A percentile compares a stretch with the other conserved stretches of the same genome.
These are phyloP conservation scores for Orycteropus afer DNA, from an alignment of 2,113 vertebrate genomes.

Conservation along the genomic window DNA sequence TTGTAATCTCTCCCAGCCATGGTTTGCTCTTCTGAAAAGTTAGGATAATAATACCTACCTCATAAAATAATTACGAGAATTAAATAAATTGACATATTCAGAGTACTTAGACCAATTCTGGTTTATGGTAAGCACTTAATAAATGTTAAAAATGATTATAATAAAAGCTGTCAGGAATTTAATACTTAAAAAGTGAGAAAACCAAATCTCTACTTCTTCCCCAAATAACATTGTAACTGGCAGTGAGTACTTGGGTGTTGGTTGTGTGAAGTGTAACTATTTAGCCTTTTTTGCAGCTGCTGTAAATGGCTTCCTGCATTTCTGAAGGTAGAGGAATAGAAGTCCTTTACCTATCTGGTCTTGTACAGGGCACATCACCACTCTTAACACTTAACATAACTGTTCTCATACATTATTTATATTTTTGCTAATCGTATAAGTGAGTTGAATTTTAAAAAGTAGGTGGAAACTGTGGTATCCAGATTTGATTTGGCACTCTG, in stretches of 20 bases:
- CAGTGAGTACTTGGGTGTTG: not conserved
- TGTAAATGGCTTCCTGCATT: not conserved
- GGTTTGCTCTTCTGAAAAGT: not conserved
- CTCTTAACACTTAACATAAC: not conserved
- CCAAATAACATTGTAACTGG: not conserved
- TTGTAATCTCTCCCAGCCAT: not conserved
- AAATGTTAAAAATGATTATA: not conserved
- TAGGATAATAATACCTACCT: not conserved
- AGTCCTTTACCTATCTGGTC: not conserved
- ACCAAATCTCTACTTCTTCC: not conserved
- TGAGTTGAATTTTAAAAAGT: not conserved
- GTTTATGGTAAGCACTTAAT: not conserved
- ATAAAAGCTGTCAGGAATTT: constrained; percentile 9
- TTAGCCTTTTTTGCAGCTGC: not conserved
- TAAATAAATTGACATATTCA: not conserved
- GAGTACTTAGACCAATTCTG: not conserved
- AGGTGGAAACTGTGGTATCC: not conserved
- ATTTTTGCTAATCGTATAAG: not conserved
- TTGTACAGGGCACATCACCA: not conserved
- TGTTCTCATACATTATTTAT: not conserved
- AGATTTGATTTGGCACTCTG: not conserved
- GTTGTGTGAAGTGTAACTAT: not conserved
- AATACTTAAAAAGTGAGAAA: not conserved
- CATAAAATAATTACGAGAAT: not conserved
- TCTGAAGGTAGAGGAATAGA: not conserved